A percentile compares a stretch with the other conserved stretches of the same genome.
Conservation (phyloP, 1,140 invertebrate species). For the Parapsyche elsis region DNA sequence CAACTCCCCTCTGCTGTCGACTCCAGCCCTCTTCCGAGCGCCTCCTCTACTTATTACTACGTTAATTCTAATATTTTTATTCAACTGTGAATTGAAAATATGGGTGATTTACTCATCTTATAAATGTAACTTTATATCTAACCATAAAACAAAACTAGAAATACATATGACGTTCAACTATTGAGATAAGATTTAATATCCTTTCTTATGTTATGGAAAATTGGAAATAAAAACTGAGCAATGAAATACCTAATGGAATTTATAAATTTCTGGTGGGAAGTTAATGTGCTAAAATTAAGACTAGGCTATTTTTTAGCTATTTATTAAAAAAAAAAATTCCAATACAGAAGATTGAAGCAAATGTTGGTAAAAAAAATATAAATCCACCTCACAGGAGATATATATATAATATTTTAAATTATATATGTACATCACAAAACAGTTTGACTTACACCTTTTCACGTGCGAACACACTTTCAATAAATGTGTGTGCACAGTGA, state of each 20-base stretch:
- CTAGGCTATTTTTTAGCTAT: conserved; percentile 30
- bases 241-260: not conserved
- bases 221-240: conserved; percentile 2
- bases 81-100: conserved; percentile 50
- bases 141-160: conserved; percentile 43
- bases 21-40: conserved; percentile 48
- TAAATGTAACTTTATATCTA: conserved; percentile 36
- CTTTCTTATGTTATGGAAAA: not conserved
- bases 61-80: conserved; percentile 44
- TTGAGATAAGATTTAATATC: conserved; percentile 8
- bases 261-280: conserved; percentile 27
- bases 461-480: conserved; percentile 18
- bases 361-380: conserved; percentile 27
- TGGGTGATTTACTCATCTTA: conserved; percentile 49
- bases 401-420: conserved; percentile 11
- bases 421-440: conserved; percentile 53
- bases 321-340: conserved; percentile 8
- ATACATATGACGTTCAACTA: conserved; percentile 24
- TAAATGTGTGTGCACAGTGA: conserved; percentile 15
- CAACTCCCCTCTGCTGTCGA: conserved; percentile 43
- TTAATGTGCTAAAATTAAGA: conserved; percentile 31
- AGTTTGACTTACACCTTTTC: conserved; percentile 42
- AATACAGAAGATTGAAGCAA: conserved; percentile 23
- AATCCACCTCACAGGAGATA: conserved; percentile 17
- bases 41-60: conserved; percentile 48